Evolutionary conservation across 2,888 invertebrate genomes (phyloP), one percentile per base, ranked within the genome.

Genomic region (Troides aeacus): DNA sequence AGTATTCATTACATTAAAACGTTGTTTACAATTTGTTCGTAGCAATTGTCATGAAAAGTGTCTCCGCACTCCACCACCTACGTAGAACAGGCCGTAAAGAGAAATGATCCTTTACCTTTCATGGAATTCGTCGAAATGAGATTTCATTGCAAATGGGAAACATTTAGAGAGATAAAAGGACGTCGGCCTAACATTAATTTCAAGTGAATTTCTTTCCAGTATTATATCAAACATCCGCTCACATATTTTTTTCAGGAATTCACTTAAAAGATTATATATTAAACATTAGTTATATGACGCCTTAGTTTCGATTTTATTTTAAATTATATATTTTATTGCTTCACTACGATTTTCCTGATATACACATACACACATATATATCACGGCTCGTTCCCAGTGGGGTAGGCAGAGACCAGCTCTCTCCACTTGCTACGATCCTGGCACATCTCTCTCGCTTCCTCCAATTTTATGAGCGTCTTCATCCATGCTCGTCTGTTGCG

Each of bases 141-240:
- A 42, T 58, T 64, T 64, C 57, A 64, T 58, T 64, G 64, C 57
- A 64, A 64, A 64, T 64, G 64, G 58, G 64, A 58, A 64, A 64
- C 58, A 58, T 58, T 64, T 64, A 23, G 39, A 23, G 36, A 64
- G 53, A 42, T 58, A 58, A 57, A 64, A 63, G 39, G 30, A n/a
- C 17, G 57, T 42, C 21, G 36, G 42, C 23, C 15, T 39, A 21
- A 42, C 57, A 21, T 64, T 21, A 57, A 57, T 30, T 64, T 64
- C 39, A 42, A 57, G 39, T 24, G 57, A 42, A 58, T 42, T 42
- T 64, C 21, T 42, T 58, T 58, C 17, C 18, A 39, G 57, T 36
- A 64, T 56, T 64, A 12, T 18, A 30, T 30, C 7, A 36, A n/a
- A 64, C 12, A 4, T 36, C 24, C 17, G 17, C 12, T 8, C 1